Conservation (phyloP, 1,140 invertebrate species). For the Sarcophaga bullata region DNA sequence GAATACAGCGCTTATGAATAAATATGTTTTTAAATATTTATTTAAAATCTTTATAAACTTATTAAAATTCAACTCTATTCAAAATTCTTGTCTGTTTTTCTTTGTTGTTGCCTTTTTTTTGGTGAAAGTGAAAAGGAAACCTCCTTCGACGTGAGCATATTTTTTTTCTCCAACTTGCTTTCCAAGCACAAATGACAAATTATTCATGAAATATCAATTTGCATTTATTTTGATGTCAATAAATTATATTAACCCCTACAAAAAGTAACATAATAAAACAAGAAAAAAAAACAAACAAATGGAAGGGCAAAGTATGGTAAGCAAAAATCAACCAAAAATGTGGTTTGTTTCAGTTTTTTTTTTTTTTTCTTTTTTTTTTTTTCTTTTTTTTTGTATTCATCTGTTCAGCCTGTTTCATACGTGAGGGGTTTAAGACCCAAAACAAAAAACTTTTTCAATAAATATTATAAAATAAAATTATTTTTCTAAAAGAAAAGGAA, state of each 20-base stretch:
- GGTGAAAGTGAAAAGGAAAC: background rate
- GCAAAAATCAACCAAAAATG: constrained; percentile 1
- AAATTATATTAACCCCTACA: constrained; percentile 37
- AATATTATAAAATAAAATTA: constrained; percentile 29
- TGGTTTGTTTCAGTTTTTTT: background rate
- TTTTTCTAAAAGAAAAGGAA: no score
- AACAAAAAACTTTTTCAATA: constrained; percentile 36
- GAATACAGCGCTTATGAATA: no score
- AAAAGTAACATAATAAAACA: background rate
- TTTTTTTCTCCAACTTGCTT: background rate
- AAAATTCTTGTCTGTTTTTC: background rate
- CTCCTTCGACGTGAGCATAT: background rate
- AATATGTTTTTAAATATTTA: background rate
- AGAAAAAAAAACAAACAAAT: constrained; percentile 15
- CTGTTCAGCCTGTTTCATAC: background rate
- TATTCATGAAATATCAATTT: constrained; percentile 41
- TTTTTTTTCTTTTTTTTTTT: no score
- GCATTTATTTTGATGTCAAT: constrained; percentile 41
- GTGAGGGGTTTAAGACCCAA: background rate
- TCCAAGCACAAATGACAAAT: constrained; percentile 32
- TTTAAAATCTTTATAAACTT: constrained; percentile 3
- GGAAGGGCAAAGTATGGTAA: background rate
- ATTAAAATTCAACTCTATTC: constrained; percentile 36
- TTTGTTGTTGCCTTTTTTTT: background rate
- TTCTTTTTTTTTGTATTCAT: no score